phyloP scores from a whole-genome alignment of 1,140 invertebrate species.

The Leptinotarsa undecemlineata region DNA sequence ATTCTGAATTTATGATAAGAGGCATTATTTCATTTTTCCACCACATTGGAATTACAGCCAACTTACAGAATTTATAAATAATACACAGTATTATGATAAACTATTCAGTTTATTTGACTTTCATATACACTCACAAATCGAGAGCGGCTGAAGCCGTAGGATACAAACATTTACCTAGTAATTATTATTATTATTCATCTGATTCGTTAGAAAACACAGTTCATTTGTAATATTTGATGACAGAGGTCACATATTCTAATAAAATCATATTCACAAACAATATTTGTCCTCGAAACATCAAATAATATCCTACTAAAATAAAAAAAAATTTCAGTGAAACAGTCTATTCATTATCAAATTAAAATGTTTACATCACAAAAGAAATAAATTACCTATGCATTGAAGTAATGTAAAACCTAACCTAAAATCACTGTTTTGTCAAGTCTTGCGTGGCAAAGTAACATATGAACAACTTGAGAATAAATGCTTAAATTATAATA shows the following conservation, averaged over 20 bases:
- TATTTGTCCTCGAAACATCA: background rate
- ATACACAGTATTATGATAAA: slow-evolving; percentile 54
- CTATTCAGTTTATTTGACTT: slow-evolving; percentile 59
- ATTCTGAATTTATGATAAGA: no score
- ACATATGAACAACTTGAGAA: slow-evolving; percentile 36
- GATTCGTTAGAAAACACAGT: background rate
- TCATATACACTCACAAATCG: slow-evolving; percentile 59
- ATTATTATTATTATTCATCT: slow-evolving; percentile 58
- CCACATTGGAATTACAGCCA: no score
- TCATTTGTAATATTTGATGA: background rate
- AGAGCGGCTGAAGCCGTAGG: slow-evolving; percentile 57
- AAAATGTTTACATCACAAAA: slow-evolving; percentile 53
- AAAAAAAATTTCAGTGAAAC: slow-evolving; percentile 45
- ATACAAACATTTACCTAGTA: slow-evolving; percentile 59
- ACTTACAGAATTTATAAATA: slow-evolving; percentile 30
- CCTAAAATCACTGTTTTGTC: slow-evolving; percentile 52
- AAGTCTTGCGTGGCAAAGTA: slow-evolving; percentile 48
- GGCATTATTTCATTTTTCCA: no score
- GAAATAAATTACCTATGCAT: slow-evolving; percentile 49
- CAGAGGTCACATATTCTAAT: background rate
- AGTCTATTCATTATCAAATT: slow-evolving; percentile 37
- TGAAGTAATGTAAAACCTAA: slow-evolving; percentile 48
- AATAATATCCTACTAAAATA: background rate
- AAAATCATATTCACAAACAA: background rate
- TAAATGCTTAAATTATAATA: slow-evolving; percentile 40